Evolutionary conservation across 2,797 vertebrate species (phyloP).

Genomic region (Pseudopleuronectes americanus): DNA sequence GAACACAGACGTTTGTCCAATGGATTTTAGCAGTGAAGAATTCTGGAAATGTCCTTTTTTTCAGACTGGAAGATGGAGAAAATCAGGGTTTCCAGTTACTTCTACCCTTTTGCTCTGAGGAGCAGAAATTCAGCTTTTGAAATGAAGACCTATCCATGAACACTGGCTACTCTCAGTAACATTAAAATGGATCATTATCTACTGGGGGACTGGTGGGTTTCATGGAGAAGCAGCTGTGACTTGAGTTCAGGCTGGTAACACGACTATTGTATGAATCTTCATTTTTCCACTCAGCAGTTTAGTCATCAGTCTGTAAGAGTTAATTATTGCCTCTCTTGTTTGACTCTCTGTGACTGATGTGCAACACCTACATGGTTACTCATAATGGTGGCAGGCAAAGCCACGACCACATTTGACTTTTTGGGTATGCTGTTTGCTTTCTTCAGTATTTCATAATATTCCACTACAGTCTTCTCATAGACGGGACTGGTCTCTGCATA

Average conservation of each 20-base stretch:
- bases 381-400: conserved; percentile 53
- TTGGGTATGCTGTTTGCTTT: conserved; percentile 67
- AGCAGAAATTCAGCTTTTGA: conserved; percentile 54
- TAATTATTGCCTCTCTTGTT: conserved; percentile 57
- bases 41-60: conserved; percentile 53
- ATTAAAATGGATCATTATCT: conserved; percentile 65
- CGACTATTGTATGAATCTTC: conserved; percentile 58
- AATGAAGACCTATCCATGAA: conserved; percentile 62
- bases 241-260: conserved; percentile 57
- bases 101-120: conserved; percentile 36
- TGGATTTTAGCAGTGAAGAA: conserved; percentile 71
- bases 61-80: conserved; percentile 49
- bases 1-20: conserved; percentile 69
- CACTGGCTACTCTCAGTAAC: conserved; percentile 65
- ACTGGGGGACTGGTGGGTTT: conserved; percentile 55
- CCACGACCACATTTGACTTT: conserved; percentile 56
- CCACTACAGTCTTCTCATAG: conserved; percentile 63
- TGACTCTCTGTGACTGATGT: conserved; percentile 66
- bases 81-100: conserved; percentile 51
- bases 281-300: conserved; percentile 58
- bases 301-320: conserved; percentile 60
- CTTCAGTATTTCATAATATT: conserved; percentile 66
- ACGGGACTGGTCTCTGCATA: conserved; percentile 60
- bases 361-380: conserved; percentile 51
- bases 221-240: conserved; percentile 56